A percentile compares a stretch with the other conserved stretches of the same genome.
Evolutionary conservation across 2,888 invertebrate species (phyloP).

Genomic region (Adelognathus sp.): DNA sequence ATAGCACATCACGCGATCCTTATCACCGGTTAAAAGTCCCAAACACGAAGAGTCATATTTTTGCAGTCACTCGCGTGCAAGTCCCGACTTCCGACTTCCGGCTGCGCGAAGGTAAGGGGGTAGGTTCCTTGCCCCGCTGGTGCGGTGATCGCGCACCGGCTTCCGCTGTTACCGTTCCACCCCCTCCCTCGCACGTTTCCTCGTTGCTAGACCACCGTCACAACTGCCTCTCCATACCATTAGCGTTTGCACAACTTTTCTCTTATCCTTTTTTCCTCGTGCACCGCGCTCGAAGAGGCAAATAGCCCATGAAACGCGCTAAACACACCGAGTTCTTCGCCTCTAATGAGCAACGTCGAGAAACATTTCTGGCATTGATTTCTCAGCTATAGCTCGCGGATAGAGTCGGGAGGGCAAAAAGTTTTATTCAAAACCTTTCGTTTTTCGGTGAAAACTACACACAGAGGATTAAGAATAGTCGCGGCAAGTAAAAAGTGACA

Average conservation of each 20-base stretch:
- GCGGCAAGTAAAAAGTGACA: no score
- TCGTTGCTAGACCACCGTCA: background rate
- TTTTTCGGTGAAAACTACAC: background rate
- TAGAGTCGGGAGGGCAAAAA: no score
- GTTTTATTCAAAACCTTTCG: background rate
- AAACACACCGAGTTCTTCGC: constrained; percentile 40
- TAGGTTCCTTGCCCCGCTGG: constrained; percentile 17
- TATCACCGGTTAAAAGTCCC: constrained; percentile 52
- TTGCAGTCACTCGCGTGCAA: constrained; percentile 53
- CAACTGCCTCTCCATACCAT: constrained; percentile 5
- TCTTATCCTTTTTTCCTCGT: constrained; percentile 5
- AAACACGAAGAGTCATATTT: constrained; percentile 58
- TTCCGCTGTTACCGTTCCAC: constrained; percentile 11
- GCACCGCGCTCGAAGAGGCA: constrained; percentile 17
- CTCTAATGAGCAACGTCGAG: constrained; percentile 52
- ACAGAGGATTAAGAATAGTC: no score
- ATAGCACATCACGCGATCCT: constrained; percentile 56
- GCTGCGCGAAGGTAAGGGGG: background rate
- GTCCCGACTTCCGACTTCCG: constrained; percentile 41
- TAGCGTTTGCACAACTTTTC: constrained; percentile 39
- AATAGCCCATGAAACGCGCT: constrained; percentile 32
- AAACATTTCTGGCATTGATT: constrained; percentile 43
- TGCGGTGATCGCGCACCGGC: background rate
- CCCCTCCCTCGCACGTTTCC: background rate
- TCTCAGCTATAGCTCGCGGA: no score